Base-by-base conservation (phyloP, 1,140 invertebrate genomes). In the Maconellicoccus hirsutus region DNA sequence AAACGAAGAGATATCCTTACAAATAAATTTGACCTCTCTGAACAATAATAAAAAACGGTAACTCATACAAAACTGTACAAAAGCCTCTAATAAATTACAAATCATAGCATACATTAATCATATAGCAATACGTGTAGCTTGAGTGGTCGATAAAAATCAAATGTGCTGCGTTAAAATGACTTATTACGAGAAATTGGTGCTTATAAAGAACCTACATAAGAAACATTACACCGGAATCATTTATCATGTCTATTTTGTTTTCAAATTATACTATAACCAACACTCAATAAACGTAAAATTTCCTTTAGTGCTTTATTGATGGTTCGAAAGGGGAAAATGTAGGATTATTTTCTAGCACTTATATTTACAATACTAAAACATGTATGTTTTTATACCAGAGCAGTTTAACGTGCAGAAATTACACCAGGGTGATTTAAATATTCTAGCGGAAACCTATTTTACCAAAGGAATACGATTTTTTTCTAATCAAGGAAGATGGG, bases 181-280 rank as follows among this genome's bases (percentile, higher is more conserved):
- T 52, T 52, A 52, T 52, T 52, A 52, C 42, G n/a, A 14, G 42
- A 52, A 52, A 52, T 52, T 52, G 42, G 42, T 52, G n/a, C 42
- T 52, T 52, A 52, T 19, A 52, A 52, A 52, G 42, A 16, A 52
- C 42, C 10, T 16, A 23, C 61, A 23, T 25, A 66, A 3, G 61
- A 66, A 66, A 66, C 61, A 66, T 66, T 66, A 66, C 61, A 66
- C 21, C 61, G 52, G 25, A 66, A 26, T 66, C 61, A 66, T 66
- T 66, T 66, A 66, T 66, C 61, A 66, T 66, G 61, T 66, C 25
- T 26, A 66, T 66, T 66, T 66, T 66, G 61, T 66, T 66, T 66
- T 66, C 19, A 19, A 52, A 66, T 66, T 23, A 26, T 22, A 59
- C 22, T 25, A 26, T 66, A 66, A 23, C 25, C 61, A 26, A 22